A percentile compares a stretch with the other conserved stretches of the same genome.
These are phyloP conservation scores for Rhopalosiphum padi DNA, from an alignment of 1,140 invertebrate species.

Conservation along the genomic window DNA sequence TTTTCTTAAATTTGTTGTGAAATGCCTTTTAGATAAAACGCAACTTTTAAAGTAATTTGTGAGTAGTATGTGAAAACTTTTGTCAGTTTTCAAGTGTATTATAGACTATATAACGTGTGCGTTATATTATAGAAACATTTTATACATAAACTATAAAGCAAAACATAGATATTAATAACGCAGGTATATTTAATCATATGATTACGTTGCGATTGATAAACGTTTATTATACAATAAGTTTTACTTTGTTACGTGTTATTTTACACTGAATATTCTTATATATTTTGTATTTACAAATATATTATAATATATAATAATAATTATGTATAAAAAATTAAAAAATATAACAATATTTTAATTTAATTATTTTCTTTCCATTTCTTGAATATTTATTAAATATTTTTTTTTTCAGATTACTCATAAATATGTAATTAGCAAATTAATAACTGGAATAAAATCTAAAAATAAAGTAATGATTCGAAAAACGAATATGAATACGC, in stretches of 20 bases:
- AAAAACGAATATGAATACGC: not conserved
- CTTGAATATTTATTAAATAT: no score
- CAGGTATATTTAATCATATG: no score
- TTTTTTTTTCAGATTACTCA: not conserved
- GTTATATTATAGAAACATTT: not conserved
- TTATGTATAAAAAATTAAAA: not conserved
- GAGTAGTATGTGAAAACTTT: not conserved
- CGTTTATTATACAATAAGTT: not conserved
- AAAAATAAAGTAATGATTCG: not conserved
- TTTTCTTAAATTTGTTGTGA: not conserved
- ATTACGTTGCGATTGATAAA: not conserved
- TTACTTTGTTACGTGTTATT: not conserved
- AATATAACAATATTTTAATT: not conserved
- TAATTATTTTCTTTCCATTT: no score
- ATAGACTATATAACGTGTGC: not conserved
- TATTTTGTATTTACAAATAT: no score
- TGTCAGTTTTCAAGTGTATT: not conserved
- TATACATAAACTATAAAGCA: not conserved
- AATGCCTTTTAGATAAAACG: not conserved
- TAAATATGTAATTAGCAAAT: not conserved
- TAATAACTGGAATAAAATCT: not conserved
- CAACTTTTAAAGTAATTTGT: not conserved
- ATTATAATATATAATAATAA: no score
- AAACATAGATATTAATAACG: not conserved
- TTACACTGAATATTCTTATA: not conserved